A percentile compares a stretch with the other conserved stretches of the same genome.
Evolutionary conservation across 1,140 invertebrate species (phyloP).

Genomic region (Manduca sexta): DNA sequence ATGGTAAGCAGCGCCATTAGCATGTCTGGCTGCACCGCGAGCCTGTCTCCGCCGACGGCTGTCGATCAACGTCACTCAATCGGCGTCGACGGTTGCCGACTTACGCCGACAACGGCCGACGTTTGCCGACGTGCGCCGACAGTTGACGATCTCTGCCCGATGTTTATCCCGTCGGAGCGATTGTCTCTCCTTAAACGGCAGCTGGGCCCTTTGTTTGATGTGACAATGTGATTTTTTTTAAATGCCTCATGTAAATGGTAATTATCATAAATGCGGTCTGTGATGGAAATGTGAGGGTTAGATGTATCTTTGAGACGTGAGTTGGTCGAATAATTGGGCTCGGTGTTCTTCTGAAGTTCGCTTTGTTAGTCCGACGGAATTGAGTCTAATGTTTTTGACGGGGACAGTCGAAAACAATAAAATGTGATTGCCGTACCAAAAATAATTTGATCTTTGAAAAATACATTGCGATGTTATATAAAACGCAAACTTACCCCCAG

Average conservation of each 20-base stretch:
- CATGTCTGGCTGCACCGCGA: conserved; percentile 44
- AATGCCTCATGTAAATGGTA: conserved; percentile 37
- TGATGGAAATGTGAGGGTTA: conserved; percentile 16
- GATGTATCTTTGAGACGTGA: no score
- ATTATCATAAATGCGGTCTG: conserved; percentile 52
- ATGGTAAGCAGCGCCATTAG: conserved; percentile 61
- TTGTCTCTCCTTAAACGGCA: conserved; percentile 61
- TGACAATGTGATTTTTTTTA: conserved; percentile 46
- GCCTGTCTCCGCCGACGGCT: conserved; percentile 26
- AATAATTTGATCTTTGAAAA: no score
- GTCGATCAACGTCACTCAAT: conserved; percentile 55
- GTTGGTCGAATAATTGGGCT: no score
- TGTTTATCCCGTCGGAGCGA: conserved; percentile 50
- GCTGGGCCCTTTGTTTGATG: conserved; percentile 47
- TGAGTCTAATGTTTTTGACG: no score
- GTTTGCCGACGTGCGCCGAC: conserved; percentile 25
- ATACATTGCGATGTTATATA: no score
- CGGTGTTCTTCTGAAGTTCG: no score
- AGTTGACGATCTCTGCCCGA: conserved; percentile 38
- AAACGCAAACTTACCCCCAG: no score
- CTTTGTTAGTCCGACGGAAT: no score
- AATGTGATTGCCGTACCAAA: no score
- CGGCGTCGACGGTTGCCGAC: conserved; percentile 9
- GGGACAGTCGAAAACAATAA: no score
- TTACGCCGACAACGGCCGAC: conserved; percentile 15